Percentiles rank a stretch among this genome's conserved stretches.
These are phyloP conservation scores for Agrenia bidenticulata DNA, from an alignment of 2,888 invertebrate genomes.

Conservation along the genomic window DNA sequence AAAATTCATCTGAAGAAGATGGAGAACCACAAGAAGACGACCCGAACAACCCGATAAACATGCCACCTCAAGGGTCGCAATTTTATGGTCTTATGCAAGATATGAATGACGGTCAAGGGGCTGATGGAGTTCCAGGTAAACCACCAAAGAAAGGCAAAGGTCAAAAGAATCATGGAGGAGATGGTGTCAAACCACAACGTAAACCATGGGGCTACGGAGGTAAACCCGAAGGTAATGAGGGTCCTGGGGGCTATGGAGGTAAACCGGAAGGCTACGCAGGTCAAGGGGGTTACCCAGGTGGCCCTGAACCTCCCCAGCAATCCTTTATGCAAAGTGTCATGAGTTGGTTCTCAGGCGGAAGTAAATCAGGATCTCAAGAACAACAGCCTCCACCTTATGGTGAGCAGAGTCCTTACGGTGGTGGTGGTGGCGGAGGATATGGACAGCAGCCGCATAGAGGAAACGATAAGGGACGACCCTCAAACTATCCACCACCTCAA, in stretches of 20 bases:
- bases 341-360: slow-evolving; percentile 33
- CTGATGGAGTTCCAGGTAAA: neutral
- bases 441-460: neutral
- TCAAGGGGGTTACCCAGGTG: neutral
- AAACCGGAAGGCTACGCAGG: slow-evolving; percentile 19
- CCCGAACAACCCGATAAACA: no score
- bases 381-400: slow-evolving; percentile 1
- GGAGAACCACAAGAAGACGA: neutral
- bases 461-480: neutral
- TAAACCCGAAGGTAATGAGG: neutral
- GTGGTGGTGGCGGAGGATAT: neutral
- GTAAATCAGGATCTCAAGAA: slow-evolving; percentile 7
- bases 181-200: neutral
- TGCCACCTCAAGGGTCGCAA: neutral
- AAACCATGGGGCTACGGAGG: neutral
- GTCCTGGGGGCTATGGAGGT: slow-evolving; percentile 1
- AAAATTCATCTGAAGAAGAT: slow-evolving; percentile 12
- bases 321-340: slow-evolving; percentile 34
- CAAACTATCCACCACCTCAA: neutral
- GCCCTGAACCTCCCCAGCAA: slow-evolving; percentile 13
- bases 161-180: neutral
- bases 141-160: neutral
- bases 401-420: neutral
- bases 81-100: neutral
- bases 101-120: slow-evolving; percentile 13